Base-by-base conservation (phyloP, 2,888 invertebrate species). In the Lepetodrilus schrolli region DNA sequence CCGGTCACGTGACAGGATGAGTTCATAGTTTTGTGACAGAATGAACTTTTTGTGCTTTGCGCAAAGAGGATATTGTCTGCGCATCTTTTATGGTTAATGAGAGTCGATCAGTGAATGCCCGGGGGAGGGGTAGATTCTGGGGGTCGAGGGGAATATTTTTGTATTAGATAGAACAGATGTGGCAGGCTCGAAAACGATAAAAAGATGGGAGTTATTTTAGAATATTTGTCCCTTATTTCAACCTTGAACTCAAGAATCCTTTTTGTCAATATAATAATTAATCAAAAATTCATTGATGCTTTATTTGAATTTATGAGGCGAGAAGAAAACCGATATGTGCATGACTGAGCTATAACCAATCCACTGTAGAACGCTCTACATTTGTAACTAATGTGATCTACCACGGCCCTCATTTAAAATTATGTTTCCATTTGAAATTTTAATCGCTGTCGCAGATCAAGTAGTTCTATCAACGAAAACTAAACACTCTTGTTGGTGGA, bases 1-100 rank as follows among this genome's bases (percentile, higher is more conserved):
- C 23, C 23, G 30, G 58, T 58, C 58, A 58, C 58, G 58, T 58
- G 58, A 58, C 58, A 58, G 58, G 58, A 58, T 58, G 58, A 58
- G n/a, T 23, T 17, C 58, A 17, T 30, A 30, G 30, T 58, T 34
- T 34, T 34, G 34, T 17, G 34, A 58, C 30, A 48, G 48, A n/a
- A n/a, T n/a, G n/a, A n/a, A n/a, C n/a, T 13, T 43, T 43, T 43
- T 43, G 43, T 43, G 43, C 17, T 43, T 43, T 43, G 43, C 13
- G 43, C 43, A 43, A 43, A 43, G 43, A 43, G 17, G 43, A 43
- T 43, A 43, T 43, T 43, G 43, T 43, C 43, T 43, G n/a, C 43
- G 17, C 17, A 4, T 3, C 7, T 17, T 17, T 4, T 43, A 13
- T 8, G 4, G 43, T 43, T 43, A n/a, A 43, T 43, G 43, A 43